These are phyloP conservation scores for Himalopsyche kuldschensis DNA, from an alignment of 2,888 invertebrate genomes.

Conservation along the genomic window DNA sequence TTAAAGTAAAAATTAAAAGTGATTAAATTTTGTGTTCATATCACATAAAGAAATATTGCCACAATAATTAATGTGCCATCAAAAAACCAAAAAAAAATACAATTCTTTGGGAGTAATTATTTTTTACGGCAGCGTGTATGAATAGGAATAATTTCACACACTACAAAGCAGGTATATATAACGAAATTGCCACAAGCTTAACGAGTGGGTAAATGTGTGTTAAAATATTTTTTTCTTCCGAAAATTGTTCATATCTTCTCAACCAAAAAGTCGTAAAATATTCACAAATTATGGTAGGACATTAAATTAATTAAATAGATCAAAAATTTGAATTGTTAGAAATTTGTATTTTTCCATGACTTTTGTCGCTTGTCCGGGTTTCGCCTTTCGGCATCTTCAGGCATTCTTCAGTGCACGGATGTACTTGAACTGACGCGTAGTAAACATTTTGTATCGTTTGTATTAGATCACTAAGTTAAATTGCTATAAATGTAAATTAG, in stretches of 20 bases:
- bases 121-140: background rate
- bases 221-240: background rate
- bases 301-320: too few species aligned
- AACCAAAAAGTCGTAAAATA: background rate
- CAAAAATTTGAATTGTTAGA: too few species aligned
- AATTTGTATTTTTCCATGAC: too few species aligned
- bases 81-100: background rate
- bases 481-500: too few species aligned
- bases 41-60: background rate
- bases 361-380: too few species aligned
- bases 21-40: background rate
- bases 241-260: background rate
- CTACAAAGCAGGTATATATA: background rate
- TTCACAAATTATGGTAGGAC: background rate
- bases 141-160: background rate
- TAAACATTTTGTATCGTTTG: too few species aligned
- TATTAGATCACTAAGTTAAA: too few species aligned
- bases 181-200: background rate
- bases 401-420: too few species aligned
- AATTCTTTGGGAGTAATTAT: background rate
- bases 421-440: too few species aligned
- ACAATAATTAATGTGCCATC: background rate
- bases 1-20: background rate
- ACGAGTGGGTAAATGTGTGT: background rate
- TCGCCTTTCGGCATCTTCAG: too few species aligned